Evolutionary conservation across 2,888 invertebrate species (phyloP), one percentile per base, ranked within the genome.

Genomic region (Herminia tarsipennalis): DNA sequence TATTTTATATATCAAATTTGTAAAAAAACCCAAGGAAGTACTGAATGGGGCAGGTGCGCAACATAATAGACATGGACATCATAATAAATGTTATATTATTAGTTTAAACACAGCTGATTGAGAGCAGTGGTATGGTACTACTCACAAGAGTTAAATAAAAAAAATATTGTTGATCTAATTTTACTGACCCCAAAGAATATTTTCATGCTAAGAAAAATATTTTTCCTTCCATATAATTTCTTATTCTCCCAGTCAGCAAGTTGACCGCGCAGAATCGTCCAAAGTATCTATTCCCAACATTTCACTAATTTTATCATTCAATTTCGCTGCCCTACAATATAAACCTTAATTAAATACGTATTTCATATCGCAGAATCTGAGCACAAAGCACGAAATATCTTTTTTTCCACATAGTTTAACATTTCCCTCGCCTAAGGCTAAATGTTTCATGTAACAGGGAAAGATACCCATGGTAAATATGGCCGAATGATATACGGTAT

Each of bases 321-420:
- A 79, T 82, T 80, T 72, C 65, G 64, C 58, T 55, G 56, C 52
- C 52, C 49, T 41, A 54, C 64, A 69, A 70, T 77, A 75, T 72
- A 67, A 61, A 65, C 70, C 76, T 82, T 86, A 86, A 86, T 86
- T 86, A 84, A 86, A 86, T 83, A 73, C 78, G 73, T 80, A 81
- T 86, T 76, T 84, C 79, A 83, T 84, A 84, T 82, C 73, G 67
- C 45, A 59, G 72, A 60, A 66, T 63, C 56, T 55, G 63, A 44
- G 50, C 51, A 76, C 70, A 76, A 76, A 74, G 78, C 68, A 71
- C 38, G 62, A 59, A 70, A 72, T 72, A 67, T 73, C 57, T 76
- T 80, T 83, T 76, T 80, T 86, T 85, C 79, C 80, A 80, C 78
- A 72, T 79, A 79, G 81, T 82, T 83, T 76, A 78, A 75, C 81